Evolutionary conservation across 2,113 vertebrate species (phyloP).

Genomic region (Alosa alosa): DNA sequence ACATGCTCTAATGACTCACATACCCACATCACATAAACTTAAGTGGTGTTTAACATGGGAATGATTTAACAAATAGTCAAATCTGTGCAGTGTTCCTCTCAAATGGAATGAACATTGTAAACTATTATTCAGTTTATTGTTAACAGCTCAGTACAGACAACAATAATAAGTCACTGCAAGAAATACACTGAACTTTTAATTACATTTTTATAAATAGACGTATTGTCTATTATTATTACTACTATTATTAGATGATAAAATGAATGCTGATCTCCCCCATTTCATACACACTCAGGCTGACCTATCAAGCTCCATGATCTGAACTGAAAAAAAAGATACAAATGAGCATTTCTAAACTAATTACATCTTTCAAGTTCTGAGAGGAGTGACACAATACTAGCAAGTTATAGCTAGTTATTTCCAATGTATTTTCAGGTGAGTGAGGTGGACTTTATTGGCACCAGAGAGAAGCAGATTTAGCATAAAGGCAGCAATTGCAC

Average conservation of each 20-base stretch:
- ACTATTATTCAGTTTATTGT: neutral
- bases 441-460: neutral
- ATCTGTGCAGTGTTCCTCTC: neutral
- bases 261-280: neutral
- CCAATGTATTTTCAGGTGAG: neutral
- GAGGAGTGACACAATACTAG: neutral
- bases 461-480: neutral
- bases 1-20: neutral
- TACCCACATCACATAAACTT: neutral
- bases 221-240: too few relatives aligned
- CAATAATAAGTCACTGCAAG: neutral
- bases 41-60: neutral
- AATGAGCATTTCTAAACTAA: neutral
- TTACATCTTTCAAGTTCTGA: neutral
- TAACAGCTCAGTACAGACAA: neutral
- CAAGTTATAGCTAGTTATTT: neutral
- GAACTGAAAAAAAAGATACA: neutral
- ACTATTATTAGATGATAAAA: neutral
- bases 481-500: neutral
- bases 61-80: neutral
- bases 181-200: neutral
- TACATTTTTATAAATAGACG: neutral
- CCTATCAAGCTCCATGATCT: neutral
- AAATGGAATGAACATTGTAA: neutral
- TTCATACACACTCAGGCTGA: neutral